These are phyloP conservation scores for Carposina sasakii DNA, from an alignment of 1,140 invertebrate genomes.

Conservation along the genomic window DNA sequence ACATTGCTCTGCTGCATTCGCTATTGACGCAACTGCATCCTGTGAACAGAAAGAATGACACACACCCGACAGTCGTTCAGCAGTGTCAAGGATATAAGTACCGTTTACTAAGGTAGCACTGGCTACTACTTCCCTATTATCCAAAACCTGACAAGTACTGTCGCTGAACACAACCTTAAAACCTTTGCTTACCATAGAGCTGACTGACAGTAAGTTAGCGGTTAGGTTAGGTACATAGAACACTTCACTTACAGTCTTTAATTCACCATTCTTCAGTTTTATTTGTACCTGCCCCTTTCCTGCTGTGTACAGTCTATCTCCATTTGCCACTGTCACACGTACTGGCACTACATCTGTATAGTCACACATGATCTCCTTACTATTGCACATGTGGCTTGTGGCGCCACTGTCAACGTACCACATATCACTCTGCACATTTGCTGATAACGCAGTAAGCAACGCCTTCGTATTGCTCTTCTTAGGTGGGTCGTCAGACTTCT, in stretches of 20 bases:
- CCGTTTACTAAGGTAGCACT: neutral
- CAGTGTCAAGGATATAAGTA: constrained; percentile 4
- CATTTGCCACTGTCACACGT: neutral
- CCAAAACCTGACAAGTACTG: constrained; percentile 1
- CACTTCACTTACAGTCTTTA: constrained; percentile 1
- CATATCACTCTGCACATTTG: neutral
- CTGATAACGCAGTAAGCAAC: neutral
- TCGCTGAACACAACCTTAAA: constrained; percentile 3
- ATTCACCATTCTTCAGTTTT: neutral
- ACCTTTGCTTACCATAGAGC: neutral
- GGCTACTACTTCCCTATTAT: neutral
- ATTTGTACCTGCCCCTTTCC: neutral
- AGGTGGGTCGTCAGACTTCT: neutral
- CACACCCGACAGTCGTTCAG: neutral
- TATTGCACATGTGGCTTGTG: constrained; percentile 15
- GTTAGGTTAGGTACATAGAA: constrained; percentile 3
- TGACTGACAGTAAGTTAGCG: constrained; percentile 4
- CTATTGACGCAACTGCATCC: too few species aligned
- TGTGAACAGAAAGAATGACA: neutral
- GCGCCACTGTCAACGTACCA: constrained; percentile 27
- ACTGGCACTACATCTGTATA: neutral
- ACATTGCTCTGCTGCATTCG: too few species aligned
- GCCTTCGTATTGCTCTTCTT: neutral
- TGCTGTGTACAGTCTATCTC: neutral
- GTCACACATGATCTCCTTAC: neutral